phyloP scores from a whole-genome alignment of 2,797 vertebrate genomes.

The Diplodus puntazzo region DNA sequence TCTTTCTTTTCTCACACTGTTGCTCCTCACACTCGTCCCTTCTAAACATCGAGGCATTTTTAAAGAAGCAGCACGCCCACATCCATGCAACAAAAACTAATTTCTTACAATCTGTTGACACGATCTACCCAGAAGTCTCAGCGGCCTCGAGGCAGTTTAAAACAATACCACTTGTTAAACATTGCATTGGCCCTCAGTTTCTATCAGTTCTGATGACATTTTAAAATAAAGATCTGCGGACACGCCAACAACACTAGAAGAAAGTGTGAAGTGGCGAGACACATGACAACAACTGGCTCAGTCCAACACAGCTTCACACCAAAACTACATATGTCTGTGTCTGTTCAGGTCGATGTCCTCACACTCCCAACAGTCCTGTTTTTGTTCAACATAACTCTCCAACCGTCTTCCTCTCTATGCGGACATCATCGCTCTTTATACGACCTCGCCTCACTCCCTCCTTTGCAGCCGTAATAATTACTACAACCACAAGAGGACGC shows the following conservation, averaged over 20 bases:
- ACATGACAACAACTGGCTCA: neutral
- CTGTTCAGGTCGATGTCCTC: too few relatives aligned
- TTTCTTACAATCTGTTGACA: constrained; percentile 20
- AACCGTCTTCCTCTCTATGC: too few relatives aligned
- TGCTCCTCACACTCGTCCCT: too few relatives aligned
- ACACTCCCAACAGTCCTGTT: too few relatives aligned
- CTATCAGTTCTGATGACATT: neutral
- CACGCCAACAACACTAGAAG: too few relatives aligned
- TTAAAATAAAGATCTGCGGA: neutral
- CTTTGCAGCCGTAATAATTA: too few relatives aligned
- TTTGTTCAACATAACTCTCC: too few relatives aligned
- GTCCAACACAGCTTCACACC: too few relatives aligned
- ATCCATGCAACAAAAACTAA: constrained; percentile 2
- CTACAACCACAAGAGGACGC: too few relatives aligned
- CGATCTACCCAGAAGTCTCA: neutral
- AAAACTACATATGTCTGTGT: too few relatives aligned
- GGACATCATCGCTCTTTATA: too few relatives aligned
- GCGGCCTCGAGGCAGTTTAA: constrained; percentile 1
- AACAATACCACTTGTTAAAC: neutral
- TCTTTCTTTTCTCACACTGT: neutral
- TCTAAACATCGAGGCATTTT: neutral
- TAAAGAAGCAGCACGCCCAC: neutral
- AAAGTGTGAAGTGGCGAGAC: neutral
- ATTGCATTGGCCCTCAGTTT: neutral
- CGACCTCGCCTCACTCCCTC: too few relatives aligned